phyloP scores from a whole-genome alignment of 2,888 invertebrate species.

The Imbricaverruca yamaguchii region DNA sequence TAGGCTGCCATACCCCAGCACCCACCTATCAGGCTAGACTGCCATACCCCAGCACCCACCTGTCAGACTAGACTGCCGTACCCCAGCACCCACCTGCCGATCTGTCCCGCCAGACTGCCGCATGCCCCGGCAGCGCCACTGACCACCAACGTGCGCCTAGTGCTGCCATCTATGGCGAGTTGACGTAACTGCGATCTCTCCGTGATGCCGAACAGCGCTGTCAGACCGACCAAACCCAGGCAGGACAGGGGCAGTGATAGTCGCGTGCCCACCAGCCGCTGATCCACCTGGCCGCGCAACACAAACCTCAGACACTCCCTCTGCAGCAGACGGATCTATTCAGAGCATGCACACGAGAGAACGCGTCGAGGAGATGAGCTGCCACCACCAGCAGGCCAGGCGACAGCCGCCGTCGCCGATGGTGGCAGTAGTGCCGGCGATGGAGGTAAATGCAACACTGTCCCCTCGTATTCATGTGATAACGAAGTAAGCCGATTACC shows the following conservation, averaged over 20 bases:
- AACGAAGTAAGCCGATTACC: too few relatives aligned
- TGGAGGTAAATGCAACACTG: not conserved
- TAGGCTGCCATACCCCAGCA: too few relatives aligned
- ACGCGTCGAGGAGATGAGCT: too few relatives aligned
- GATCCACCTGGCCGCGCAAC: not conserved
- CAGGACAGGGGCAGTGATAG: not conserved
- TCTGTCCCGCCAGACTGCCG: not conserved
- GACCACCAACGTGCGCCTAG: not conserved
- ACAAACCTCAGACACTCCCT: not conserved
- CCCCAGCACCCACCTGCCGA: not conserved
- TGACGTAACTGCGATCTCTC: not conserved
- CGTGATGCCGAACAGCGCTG: not conserved
- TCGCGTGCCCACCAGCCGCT: slow-evolving; percentile 3
- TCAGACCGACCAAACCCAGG: slow-evolving; percentile 1
- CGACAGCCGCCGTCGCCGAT: too few relatives aligned
- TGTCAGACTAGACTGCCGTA: too few relatives aligned
- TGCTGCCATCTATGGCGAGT: not conserved
- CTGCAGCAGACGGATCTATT: too few relatives aligned
- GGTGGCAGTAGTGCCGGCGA: too few relatives aligned
- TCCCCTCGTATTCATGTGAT: too few relatives aligned
- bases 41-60: too few relatives aligned
- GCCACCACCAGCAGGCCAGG: too few relatives aligned
- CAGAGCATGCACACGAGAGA: too few relatives aligned
- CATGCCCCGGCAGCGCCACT: slow-evolving; percentile 1
- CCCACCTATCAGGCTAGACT: too few relatives aligned